Base-by-base conservation (phyloP, 2,113 vertebrate genomes). In the Fulica atra region DNA sequence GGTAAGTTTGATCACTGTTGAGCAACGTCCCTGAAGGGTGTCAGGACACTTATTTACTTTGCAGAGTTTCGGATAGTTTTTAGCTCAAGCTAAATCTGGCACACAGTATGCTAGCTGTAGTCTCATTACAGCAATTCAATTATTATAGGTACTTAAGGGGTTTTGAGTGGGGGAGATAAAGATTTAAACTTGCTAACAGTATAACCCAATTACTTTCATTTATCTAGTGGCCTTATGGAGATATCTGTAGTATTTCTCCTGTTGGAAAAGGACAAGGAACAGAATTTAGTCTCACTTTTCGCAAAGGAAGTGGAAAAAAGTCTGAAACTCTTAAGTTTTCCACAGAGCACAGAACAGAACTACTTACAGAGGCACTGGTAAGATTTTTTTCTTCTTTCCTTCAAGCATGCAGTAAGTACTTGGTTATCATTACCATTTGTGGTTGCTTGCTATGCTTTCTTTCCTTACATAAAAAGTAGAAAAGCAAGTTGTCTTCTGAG, bases 311-410 rank as follows among this genome's bases (percentile, higher is more conserved):
- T 76, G 99, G 99, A 66, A 99, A 98, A 91, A 99, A 99, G 97
- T 99, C 99, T 0, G 99, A 99, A 97, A 99, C 99, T 1, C 99
- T 99, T 48, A 99, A 99, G 96, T 99, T 99, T 98, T 99, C 99
- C 68, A 99, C 99, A 46, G 99, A 99, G 92, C 99, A 99, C 98
- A 99, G 99, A 94, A 99, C 99, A 85, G 99, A 99, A 97, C 99
- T 99, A 84, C 99, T 99, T 76, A 99, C 99, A 69, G 99, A 99
- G 97, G 99, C 99, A 20, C 97, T 99, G 99, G 99, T 99, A 98
- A 98, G 98, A 80, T 33, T 7, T 19, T 9, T 8, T 60, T 56
- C 29, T 46, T 80, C 54, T 54, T 23, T 8, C 19, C 35, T 73
- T 59, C 20, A 53, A 82, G 18, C 33, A 68, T 48, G 11, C 28